Conservation (phyloP, 2,113 vertebrate species). For the Forbesichthys agassizii region DNA sequence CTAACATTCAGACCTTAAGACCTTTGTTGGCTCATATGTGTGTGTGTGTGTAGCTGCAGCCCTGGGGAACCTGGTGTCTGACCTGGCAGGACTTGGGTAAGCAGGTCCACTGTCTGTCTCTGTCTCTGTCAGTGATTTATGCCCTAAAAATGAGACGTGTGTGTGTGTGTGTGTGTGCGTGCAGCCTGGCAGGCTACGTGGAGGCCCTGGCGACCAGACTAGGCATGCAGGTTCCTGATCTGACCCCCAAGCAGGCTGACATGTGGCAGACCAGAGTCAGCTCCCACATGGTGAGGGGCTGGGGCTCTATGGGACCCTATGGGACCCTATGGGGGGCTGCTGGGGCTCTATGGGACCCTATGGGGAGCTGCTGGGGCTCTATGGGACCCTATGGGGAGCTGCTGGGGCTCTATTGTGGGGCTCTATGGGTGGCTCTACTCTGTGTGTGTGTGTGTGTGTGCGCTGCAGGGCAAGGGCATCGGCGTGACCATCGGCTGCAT, state of each 20-base stretch:
- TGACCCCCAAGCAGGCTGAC: slow-evolving; percentile 92
- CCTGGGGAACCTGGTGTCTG: slow-evolving; percentile 95
- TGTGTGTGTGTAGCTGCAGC: slow-evolving; percentile 83
- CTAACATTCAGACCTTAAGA: too few relatives aligned
- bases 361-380: background rate
- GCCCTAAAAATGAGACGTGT: background rate
- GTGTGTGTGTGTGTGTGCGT: slow-evolving; percentile 12
- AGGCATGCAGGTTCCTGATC: slow-evolving; percentile 90
- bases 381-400: too few relatives aligned
- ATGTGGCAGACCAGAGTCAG: slow-evolving; percentile 97
- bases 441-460: background rate
- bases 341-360: too few relatives aligned
- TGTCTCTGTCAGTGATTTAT: background rate
- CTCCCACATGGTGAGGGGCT: slow-evolving; percentile 85
- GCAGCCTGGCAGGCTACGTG: slow-evolving; percentile 93
- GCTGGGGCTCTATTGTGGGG: too few relatives aligned
- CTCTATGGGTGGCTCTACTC: background rate
- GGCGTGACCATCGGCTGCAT: slow-evolving; percentile 93
- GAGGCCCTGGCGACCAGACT: slow-evolving; percentile 90
- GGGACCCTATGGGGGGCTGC: too few relatives aligned
- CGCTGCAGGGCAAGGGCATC: slow-evolving; percentile 90
- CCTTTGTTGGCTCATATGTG: too few relatives aligned
- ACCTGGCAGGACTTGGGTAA: slow-evolving; percentile 96
- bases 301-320: too few relatives aligned
- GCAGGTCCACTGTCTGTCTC: slow-evolving; percentile 28